Percentiles rank a stretch among this genome's conserved stretches.
phyloP scores from a whole-genome alignment of 1,140 invertebrate species.

The Drosophila varians region DNA sequence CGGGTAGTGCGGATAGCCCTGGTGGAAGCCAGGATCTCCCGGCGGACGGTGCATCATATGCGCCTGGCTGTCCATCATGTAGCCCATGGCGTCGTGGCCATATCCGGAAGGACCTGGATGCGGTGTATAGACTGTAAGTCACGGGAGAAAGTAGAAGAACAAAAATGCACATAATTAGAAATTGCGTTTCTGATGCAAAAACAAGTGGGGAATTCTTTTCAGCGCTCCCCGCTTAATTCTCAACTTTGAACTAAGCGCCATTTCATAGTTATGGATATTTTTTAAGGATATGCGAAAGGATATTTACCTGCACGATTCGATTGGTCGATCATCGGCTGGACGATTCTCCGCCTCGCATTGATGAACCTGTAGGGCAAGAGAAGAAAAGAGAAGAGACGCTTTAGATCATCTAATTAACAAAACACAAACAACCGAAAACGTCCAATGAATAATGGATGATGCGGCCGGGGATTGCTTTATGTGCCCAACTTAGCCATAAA shows the following conservation, averaged over 20 bases:
- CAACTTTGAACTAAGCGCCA: conserved; percentile 49
- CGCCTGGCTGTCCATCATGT: conserved; percentile 97
- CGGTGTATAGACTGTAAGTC: conserved; percentile 90
- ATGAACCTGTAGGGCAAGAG: conserved; percentile 93
- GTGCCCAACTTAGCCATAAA: conserved; percentile 80
- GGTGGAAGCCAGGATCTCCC: conserved; percentile 94
- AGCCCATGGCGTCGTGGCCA: conserved; percentile 97
- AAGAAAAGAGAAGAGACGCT: conserved; percentile 2
- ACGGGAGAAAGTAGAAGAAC: conserved; percentile 10
- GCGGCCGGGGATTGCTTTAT: conserved; percentile 68
- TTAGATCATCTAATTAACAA: conserved; percentile 62
- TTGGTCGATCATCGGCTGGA: conserved; percentile 98
- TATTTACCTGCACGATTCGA: conserved; percentile 98
- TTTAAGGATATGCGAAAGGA: conserved; percentile 29
- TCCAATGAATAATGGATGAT: conserved; percentile 79
- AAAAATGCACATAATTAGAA: conserved; percentile 84
- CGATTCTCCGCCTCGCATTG: conserved; percentile 98
- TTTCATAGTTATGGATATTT: conserved; percentile 77
- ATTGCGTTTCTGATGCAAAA: conserved; percentile 49
- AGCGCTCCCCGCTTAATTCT: conserved; percentile 43
- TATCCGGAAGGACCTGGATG: conserved; percentile 97
- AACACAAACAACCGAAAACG: conserved; percentile 31
- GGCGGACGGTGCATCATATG: conserved; percentile 97
- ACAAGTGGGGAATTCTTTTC: conserved; percentile 12
- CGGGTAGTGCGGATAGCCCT: conserved; percentile 94